Base-by-base conservation (phyloP, 2,113 vertebrate genomes). In the Oncorhynchus clarkii region DNA sequence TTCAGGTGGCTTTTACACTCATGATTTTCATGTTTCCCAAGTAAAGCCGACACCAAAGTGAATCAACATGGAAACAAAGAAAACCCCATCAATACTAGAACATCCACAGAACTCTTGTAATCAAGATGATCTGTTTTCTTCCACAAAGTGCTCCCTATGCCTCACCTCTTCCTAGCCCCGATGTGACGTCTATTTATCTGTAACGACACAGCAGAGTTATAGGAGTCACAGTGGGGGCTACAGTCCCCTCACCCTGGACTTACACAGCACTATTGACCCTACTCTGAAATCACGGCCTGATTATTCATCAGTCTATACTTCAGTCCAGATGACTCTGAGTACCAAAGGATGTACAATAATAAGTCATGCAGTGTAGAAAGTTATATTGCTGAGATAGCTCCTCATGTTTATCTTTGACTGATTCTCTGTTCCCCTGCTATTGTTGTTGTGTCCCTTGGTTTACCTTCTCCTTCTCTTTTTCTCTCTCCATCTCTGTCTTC, bases 121-220 rank as follows among this genome's bases (percentile, higher is more conserved):
- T 57, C 54, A 45, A 45, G 39, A 45, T 11, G 18, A 57, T 20
- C 54, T 20, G 54, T 57, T 57, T 57, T 57, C 20, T 49, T 82
- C 67, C 49, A 73, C 39, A 39, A 39, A 34, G 34, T 7, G 34
- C 34, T 34, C 34, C 34, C 34, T 39, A 8, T 39, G 8, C 39
- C 8, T 39, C 2, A 9, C 76, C 80, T 84, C 80, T 77, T 74
- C 86, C 78, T 79, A 73, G 72, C 45, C 80, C 75, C 78, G 57
- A 84, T 75, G 81, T 83, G 39, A 39, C 3, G 11, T 51, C 49
- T 51, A 51, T 60, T 60, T 62, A 9, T 62, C 59, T 62, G 51
- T 54, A 54, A 54, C 4, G 5, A 54, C 51, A 54, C 51, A 54
- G 39, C 51, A 54, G 13, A 14, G 13, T 16, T 54, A 45, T 54